Evolutionary conservation across 2,113 vertebrate species (phyloP).

Genomic region (Pseudolaguvia tuberculata): DNA sequence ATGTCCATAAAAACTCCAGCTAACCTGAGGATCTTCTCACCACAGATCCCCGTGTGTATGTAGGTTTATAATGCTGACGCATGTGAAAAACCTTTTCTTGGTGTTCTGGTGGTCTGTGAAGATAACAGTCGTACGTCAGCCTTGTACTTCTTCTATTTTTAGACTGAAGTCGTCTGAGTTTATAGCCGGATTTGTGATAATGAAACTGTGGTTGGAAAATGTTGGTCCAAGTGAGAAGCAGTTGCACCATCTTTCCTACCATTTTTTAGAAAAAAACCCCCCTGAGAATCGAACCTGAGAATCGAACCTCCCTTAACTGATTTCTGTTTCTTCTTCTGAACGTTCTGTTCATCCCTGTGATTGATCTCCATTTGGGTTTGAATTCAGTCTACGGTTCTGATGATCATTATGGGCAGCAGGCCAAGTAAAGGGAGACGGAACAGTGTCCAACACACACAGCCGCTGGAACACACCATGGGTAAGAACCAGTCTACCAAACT

Average conservation of each 20-base stretch:
- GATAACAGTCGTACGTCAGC: slow-evolving; percentile 23
- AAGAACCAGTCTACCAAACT: slow-evolving; percentile 12
- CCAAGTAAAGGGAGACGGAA: slow-evolving; percentile 47
- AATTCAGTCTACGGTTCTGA: slow-evolving; percentile 20
- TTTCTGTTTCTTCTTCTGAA: background rate
- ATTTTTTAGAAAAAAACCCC: background rate
- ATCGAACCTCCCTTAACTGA: background rate
- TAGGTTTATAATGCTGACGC: slow-evolving; percentile 5
- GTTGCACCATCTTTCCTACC: slow-evolving; percentile 41
- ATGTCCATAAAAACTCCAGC: too few relatives aligned
- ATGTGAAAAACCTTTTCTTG: background rate
- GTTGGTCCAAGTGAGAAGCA: slow-evolving; percentile 28
- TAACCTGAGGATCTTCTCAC: background rate
- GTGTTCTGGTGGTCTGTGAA: slow-evolving; percentile 1
- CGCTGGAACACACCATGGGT: slow-evolving; percentile 37
- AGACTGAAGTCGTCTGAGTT: background rate
- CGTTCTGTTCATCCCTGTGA: background rate
- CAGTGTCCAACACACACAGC: slow-evolving; percentile 29
- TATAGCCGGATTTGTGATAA: slow-evolving; percentile 18
- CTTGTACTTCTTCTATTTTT: slow-evolving; percentile 40
- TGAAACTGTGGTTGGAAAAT: slow-evolving; percentile 49
- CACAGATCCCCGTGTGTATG: background rate
- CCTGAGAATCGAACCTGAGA: background rate
- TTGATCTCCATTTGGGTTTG: background rate
- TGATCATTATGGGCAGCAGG: slow-evolving; percentile 49